Evolutionary conservation across 2,888 invertebrate species (phyloP), one percentile per base, ranked within the genome.

Genomic region (Calameuta idolon): DNA sequence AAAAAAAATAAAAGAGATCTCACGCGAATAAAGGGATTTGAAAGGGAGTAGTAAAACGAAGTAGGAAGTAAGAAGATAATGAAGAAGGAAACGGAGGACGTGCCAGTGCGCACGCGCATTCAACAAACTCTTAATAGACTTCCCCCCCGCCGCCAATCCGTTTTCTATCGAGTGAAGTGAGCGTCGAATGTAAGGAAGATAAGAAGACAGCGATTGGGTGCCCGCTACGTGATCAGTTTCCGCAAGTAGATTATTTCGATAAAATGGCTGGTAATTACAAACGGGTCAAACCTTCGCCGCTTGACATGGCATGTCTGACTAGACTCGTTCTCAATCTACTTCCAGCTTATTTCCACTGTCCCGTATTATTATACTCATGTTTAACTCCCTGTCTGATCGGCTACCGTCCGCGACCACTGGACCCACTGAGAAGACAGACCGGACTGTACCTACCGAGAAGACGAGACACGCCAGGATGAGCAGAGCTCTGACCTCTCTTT

Each of bases 171-270:
- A 77, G 79, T 79, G 76, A 76, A 37, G 77, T 77, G 77, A 74
- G 77, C 75, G 75, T 68, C 77, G 77, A 77, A n/a, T 12, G 76
- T 73, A 73, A 77, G 78, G 80, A 77, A 74, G 78, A 75, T 79
- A 79, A 80, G 79, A 77, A 80, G 79, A 77, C 80, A 79, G 80
- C 84, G 85, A 86, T 85, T 81, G 86, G 84, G 82, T 84, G 83
- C 83, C 83, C 85, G 81, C 79, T 84, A 86, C 87, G 87, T 86
- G 87, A 87, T 84, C 84, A 75, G 87, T 79, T 83, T 87, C 79
- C 82, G 76, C 80, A 81, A 85, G 81, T 78, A 79, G 83, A 83
- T 81, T 79, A 82, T 81, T 82, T 81, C 81, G 80, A 77, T 35
- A 75, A 79, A 76, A 77, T 75, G 75, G 76, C 77, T 81, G 78